Base-by-base conservation (phyloP, 2,888 invertebrate species). In the Tyria jacobaeae region DNA sequence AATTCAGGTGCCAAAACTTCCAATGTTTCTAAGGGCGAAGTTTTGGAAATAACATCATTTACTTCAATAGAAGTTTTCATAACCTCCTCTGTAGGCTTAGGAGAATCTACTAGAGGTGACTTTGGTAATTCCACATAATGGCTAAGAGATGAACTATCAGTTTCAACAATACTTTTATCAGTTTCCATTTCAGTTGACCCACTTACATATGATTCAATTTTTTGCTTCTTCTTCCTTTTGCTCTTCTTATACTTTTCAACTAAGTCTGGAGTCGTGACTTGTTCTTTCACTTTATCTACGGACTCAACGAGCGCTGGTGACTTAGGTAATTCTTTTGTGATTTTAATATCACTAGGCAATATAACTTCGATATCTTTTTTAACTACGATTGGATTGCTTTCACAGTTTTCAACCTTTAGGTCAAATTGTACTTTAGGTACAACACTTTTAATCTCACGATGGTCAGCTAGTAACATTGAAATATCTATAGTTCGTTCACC, bases 171-270 rank as follows among this genome's bases (percentile, higher is more conserved):
- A 72, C 90, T 92, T 68, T 85, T 90, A 34, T 92, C 92, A 6
- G 86, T 83, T 73, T 92, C 92, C 41, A 83, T 78, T 21, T 85
- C 84, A 34, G 81, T 66, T 6, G 86, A 84, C 27, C 87, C 87
- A 75, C 85, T 88, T 10, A 78, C 78, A 35, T 84, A 84, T 3
- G 83, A 87, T 47, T 86, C 86, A 51, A 89, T 89, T 87, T 95
- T 95, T 82, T 92, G 94, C 86, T 96, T 96, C 92, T 95, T 96
- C 92, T 94, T 95, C 93, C 94, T 95, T 89, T 95, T 95, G 87
- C 94, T 95, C 84, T 92, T 90, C 76, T 95, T 95, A 52, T 89
- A 89, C 71, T 94, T 94, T 66, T 83, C 85, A 15, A 71, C 71
- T 12, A 82, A 71, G 61, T 86, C 85, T 61, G 80, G 78, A 15